Percentiles rank a stretch among this genome's conserved stretches.
phyloP scores from a whole-genome alignment of 1,140 invertebrate species.

The Trissolcus basalis region DNA sequence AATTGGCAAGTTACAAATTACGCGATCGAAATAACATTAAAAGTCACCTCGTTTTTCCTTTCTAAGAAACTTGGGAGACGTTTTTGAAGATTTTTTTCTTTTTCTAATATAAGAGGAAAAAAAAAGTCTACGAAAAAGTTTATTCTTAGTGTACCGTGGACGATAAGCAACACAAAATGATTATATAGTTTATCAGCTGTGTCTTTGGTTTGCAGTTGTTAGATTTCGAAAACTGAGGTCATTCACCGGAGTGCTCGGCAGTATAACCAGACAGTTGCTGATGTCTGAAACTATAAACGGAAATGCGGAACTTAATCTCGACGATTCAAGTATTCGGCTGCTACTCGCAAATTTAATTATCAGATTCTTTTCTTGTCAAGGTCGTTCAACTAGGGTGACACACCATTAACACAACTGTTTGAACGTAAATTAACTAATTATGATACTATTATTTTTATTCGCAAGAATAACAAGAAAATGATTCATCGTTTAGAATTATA shows the following conservation, averaged over 20 bases:
- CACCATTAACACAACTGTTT: neutral
- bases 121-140: constrained; percentile 14
- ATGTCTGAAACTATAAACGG: constrained; percentile 49
- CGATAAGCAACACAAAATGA: constrained; percentile 42
- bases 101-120: too few relatives aligned
- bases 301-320: constrained; percentile 47
- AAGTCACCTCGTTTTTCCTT: too few relatives aligned
- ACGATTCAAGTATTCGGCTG: constrained; percentile 24
- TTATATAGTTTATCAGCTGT: constrained; percentile 51
- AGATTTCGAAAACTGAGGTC: constrained; percentile 58
- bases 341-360: constrained; percentile 34
- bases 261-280: constrained; percentile 38
- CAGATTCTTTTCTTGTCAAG: constrained; percentile 45
- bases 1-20: too few relatives aligned
- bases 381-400: constrained; percentile 31
- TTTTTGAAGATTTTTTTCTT: too few relatives aligned
- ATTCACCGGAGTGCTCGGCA: constrained; percentile 54
- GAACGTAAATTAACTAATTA: neutral
- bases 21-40: too few relatives aligned
- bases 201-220: constrained; percentile 46
- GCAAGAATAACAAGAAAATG: too few relatives aligned
- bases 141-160: constrained; percentile 32
- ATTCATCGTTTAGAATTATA: too few relatives aligned
- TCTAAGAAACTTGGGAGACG: too few relatives aligned
- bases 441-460: too few relatives aligned